Base-by-base conservation (phyloP, 37 sponge, comb jelly and placozoan genomes). In the Cliona cf. orientalis region DNA sequence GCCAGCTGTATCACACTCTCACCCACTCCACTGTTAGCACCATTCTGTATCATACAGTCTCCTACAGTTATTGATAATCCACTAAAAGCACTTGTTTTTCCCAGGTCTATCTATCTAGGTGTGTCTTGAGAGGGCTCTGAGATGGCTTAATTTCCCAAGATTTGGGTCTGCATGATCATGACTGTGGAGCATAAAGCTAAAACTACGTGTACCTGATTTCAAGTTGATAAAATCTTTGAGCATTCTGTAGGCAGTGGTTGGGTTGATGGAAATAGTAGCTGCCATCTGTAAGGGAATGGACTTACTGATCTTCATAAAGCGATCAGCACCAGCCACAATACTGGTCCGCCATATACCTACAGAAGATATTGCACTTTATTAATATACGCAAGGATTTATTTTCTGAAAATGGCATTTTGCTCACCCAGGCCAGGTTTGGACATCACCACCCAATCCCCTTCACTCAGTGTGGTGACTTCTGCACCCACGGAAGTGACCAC, bases 1-100 rank as follows among this genome's bases (percentile, higher is more conserved):
- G 93, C 84, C 45, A 95, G 69, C 56, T 97, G 98, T 28, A 95
- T 92, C 23, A 95, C 98, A 61, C 81, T 71, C 77, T 92, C 88
- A 0, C 95, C 98, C 55, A 97, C 98, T 38, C 84, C 95, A 86
- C 98, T 97, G 78, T 95, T 97, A 55, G 95, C 90, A 42, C 93
- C 93, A 88, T 97, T 97, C 62, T 97, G 98, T 66, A 97, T 84
- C 12, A 97, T 58, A 31, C 76, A 75, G 60, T 75, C 76, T 34
- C 58, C 60, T 59, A 49, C 17, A 49, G 55, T 49, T 49, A n/a
- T n/a, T n/a, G n/a, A n/a, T n/a, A n/a, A n/a, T n/a, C n/a, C n/a
- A n/a, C n/a, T n/a, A n/a, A n/a, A n/a, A n/a, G n/a, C n/a, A n/a
- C n/a, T n/a, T n/a, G n/a, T n/a, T n/a, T n/a, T n/a, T n/a, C n/a